These are phyloP conservation scores for Sisor rabdophorus DNA, from an alignment of 2,113 vertebrate genomes.

Conservation along the genomic window DNA sequence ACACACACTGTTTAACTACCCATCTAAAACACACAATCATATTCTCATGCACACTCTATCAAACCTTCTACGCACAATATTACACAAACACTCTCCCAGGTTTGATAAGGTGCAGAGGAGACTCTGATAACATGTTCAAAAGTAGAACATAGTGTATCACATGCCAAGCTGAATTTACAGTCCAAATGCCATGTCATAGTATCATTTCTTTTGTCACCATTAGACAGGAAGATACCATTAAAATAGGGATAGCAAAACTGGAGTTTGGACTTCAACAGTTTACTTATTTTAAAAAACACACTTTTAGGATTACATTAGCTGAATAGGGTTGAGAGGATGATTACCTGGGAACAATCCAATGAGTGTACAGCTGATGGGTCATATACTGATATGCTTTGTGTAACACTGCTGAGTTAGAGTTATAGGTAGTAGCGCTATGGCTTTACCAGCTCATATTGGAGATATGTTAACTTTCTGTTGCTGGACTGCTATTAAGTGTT, in stretches of 20 bases:
- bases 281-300: not conserved
- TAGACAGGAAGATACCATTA: not conserved
- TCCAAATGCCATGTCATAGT: not conserved
- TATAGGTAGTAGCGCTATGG: not conserved
- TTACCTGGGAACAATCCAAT: not conserved
- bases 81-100: not conserved
- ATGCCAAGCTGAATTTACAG: slow-evolving; percentile 3
- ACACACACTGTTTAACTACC: no score
- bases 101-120: not conserved
- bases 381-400: not conserved
- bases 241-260: not conserved
- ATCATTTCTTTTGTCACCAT: not conserved
- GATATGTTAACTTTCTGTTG: not conserved
- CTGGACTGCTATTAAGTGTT: not conserved
- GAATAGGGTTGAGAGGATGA: not conserved
- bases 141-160: not conserved
- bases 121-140: not conserved
- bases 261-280: not conserved
- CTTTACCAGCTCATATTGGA: not conserved
- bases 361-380: not conserved
- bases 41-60: not conserved
- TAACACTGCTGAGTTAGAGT: not conserved
- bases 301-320: slow-evolving; percentile 14
- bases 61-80: not conserved
- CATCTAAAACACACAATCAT: not conserved